Conservation (phyloP, 2,113 vertebrate genomes). For the Mastomys coucha region DNA sequence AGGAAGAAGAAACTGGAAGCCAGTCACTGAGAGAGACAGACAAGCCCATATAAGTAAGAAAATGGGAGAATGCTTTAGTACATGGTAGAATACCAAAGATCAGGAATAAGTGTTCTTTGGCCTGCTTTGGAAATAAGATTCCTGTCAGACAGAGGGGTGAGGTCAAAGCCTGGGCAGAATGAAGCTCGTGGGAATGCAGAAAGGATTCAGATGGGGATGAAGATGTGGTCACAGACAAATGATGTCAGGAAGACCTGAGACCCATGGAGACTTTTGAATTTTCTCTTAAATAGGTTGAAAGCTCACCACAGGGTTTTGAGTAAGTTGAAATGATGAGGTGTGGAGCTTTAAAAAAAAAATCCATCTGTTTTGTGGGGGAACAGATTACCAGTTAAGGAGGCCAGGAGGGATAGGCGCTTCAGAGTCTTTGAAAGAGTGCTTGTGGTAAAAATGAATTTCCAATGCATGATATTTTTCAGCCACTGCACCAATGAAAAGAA, state of each 20-base stretch:
- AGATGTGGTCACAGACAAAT: background rate
- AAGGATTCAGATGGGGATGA: fast-evolving
- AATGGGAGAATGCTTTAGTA: background rate
- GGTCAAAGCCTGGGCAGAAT: background rate
- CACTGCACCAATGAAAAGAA: background rate
- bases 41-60: fast-evolving
- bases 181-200: background rate
- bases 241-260: background rate
- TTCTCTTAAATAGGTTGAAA: background rate
- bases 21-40: fast-evolving
- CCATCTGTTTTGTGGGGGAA: background rate
- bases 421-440: background rate
- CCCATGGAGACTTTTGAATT: background rate
- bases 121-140: background rate
- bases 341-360: background rate
- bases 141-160: background rate
- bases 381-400: background rate
- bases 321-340: background rate
- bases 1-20: background rate
- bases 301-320: background rate
- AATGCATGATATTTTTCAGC: background rate
- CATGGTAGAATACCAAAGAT: background rate
- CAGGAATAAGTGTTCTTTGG: background rate
- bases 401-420: no score
- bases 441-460: background rate